Evolutionary conservation across 1,140 invertebrate genomes (phyloP).

Genomic region (Asobara japonica): DNA sequence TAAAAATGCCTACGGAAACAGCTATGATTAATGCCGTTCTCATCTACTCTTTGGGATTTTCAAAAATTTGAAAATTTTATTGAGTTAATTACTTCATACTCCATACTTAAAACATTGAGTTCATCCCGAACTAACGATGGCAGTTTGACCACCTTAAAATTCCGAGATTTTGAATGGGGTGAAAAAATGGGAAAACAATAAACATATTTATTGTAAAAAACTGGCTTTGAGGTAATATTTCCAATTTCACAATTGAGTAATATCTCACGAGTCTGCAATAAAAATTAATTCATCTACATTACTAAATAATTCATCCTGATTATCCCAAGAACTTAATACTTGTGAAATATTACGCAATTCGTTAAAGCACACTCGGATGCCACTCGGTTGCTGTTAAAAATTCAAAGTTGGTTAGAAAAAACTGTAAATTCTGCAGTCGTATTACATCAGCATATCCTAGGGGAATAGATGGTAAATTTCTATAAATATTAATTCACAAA

Average conservation of each 20-base stretch:
- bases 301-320: not conserved
- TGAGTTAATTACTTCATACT: no score
- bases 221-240: not conserved
- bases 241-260: not conserved
- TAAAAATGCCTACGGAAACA: no score
- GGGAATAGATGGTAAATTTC: not conserved
- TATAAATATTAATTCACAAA: not conserved
- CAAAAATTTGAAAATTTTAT: no score
- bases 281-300: not conserved
- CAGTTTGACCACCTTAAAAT: no score
- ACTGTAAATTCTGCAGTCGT: not conserved
- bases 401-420: not conserved
- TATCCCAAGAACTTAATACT: not conserved
- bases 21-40: no score
- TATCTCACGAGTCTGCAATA: not conserved
- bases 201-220: not conserved
- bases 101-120: no score
- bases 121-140: no score
- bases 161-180: no score
- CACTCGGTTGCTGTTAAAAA: constrained; percentile 28
- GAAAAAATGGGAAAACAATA: not conserved
- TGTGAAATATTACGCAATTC: not conserved
- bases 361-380: not conserved
- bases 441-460: not conserved
- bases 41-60: no score